Evolutionary conservation across 2,888 invertebrate species (phyloP).

Genomic region (Notodonta ziczac): DNA sequence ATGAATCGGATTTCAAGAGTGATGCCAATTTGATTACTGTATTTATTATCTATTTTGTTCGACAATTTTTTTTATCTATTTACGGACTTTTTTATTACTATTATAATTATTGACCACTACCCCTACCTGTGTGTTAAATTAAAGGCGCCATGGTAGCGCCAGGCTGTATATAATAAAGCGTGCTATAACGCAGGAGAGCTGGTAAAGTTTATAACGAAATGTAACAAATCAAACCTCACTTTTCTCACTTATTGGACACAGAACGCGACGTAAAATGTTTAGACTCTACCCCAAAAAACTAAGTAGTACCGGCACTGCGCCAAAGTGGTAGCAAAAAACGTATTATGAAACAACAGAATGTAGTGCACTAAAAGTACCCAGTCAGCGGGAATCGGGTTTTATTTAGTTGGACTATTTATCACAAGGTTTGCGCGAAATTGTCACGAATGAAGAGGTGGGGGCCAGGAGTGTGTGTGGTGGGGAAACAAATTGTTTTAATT

Average conservation of each 20-base stretch:
- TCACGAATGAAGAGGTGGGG: conserved; percentile 49
- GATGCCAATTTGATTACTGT: no score
- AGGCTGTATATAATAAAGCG: no score
- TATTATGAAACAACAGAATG: conserved; percentile 41
- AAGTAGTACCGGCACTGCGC: conserved; percentile 44
- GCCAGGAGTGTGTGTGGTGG: conserved; percentile 45
- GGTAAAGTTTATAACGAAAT: no score
- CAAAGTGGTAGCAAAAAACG: conserved; percentile 48
- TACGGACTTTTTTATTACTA: no score
- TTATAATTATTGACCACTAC: no score
- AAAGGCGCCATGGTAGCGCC: no score
- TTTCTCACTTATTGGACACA: conserved; percentile 8
- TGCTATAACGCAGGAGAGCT: no score
- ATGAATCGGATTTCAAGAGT: no score
- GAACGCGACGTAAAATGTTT: conserved; percentile 34
- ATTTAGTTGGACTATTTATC: conserved; percentile 53
- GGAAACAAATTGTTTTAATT: conserved; percentile 68
- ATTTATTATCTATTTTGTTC: no score
- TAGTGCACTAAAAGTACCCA: conserved; percentile 40
- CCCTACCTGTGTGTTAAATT: no score
- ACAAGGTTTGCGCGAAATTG: conserved; percentile 49
- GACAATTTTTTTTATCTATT: no score
- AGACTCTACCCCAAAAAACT: conserved; percentile 32
- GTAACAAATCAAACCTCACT: not conserved
- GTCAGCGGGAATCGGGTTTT: conserved; percentile 50